A percentile compares a stretch with the other conserved stretches of the same genome.
Conservation (phyloP, 2,797 vertebrate genomes). For the Gephyroberyx darwinii region DNA sequence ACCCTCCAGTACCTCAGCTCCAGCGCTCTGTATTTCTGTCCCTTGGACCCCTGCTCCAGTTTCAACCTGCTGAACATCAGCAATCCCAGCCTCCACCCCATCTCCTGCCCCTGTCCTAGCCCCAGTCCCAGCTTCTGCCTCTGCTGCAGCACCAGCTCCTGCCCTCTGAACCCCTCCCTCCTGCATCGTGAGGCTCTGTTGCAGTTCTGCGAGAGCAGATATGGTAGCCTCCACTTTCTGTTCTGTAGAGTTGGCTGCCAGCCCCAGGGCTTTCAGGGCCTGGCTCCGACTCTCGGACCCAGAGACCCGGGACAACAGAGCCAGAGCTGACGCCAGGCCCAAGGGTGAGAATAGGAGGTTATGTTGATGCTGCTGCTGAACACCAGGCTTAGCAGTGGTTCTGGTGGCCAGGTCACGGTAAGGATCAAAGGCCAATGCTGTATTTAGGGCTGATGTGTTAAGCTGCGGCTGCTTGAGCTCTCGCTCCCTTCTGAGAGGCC, state of each 20-base stretch:
- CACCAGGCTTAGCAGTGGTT: slow-evolving; percentile 3
- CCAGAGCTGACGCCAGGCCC: slow-evolving; percentile 40
- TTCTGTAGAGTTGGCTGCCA: slow-evolving; percentile 33
- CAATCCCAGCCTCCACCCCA: neutral
- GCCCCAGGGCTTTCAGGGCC: slow-evolving; percentile 37
- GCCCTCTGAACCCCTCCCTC: slow-evolving; percentile 30
- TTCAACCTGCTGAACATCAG: neutral
- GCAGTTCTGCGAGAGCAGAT: slow-evolving; percentile 38
- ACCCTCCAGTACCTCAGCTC: neutral
- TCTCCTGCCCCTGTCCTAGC: too few relatives aligned
- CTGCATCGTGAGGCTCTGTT: slow-evolving; percentile 13
- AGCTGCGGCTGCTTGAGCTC: slow-evolving; percentile 29
- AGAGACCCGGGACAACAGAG: slow-evolving; percentile 29
- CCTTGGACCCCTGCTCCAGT: neutral
- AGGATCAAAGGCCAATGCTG: slow-evolving; percentile 58
- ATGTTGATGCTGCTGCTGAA: slow-evolving; percentile 20
- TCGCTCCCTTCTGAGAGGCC: slow-evolving; percentile 2
- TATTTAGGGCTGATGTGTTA: slow-evolving; percentile 42
- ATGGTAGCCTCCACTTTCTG: slow-evolving; percentile 33
- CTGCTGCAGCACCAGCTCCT: neutral
- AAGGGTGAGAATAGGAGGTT: slow-evolving; percentile 49
- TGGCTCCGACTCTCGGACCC: slow-evolving; percentile 31
- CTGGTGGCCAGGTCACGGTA: slow-evolving; percentile 32
- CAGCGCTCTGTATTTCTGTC: neutral
- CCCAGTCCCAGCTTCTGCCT: neutral